Conservation (phyloP, 2,113 vertebrate genomes). For the Ovis canadensis region DNA sequence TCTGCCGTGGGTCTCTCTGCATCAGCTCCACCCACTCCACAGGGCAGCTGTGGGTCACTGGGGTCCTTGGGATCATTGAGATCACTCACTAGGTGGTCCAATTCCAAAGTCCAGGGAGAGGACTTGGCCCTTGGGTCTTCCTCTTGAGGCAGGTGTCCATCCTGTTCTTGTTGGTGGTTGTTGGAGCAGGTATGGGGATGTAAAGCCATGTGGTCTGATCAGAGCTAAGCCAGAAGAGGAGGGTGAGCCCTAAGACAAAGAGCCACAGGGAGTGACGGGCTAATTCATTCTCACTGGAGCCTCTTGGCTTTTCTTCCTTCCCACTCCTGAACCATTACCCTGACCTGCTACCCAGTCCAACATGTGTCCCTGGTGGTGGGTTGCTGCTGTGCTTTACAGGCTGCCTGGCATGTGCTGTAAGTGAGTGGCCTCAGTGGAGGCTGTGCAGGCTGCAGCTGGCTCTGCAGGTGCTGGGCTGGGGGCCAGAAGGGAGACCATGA, state of each 20-base stretch:
- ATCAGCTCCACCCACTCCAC: background rate
- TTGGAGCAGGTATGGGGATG: background rate
- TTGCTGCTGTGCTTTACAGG: background rate
- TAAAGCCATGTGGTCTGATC: background rate
- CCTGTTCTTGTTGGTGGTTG: background rate
- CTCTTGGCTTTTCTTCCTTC: background rate
- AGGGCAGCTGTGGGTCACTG: background rate
- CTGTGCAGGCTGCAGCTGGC: background rate
- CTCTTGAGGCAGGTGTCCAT: background rate
- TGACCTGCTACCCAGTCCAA: background rate
- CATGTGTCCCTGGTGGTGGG: accelerated
- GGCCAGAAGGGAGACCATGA: background rate
- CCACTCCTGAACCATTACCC: background rate
- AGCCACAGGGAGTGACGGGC: background rate
- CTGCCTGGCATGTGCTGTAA: background rate
- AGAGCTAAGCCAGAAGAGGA: background rate
- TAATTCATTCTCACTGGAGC: background rate
- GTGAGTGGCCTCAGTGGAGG: background rate
- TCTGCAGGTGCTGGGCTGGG: background rate
- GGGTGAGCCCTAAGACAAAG: background rate
- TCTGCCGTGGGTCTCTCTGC: background rate
- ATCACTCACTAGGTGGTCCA: background rate
- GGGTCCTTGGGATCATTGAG: background rate
- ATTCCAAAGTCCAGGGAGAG: background rate
- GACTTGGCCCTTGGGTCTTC: background rate